Conservation (phyloP, 64 coral and sea anemone genomes). For the Montipora capricornis region DNA sequence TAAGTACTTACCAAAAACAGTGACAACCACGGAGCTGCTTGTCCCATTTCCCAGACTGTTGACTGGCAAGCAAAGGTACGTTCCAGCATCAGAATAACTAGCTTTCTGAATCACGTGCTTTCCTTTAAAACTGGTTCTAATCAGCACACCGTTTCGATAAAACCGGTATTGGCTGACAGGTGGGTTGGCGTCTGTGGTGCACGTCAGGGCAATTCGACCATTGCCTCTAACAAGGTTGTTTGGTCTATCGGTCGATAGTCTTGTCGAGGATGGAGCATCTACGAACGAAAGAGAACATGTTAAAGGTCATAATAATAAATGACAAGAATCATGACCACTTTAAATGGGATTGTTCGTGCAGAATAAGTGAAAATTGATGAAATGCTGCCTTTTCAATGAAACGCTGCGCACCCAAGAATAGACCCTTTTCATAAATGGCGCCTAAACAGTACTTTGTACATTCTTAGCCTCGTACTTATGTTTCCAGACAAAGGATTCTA, state of each 20-base stretch:
- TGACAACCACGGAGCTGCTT: not conserved
- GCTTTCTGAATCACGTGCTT: slow-evolving; percentile 50
- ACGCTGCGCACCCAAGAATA: no score
- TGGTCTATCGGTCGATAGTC: slow-evolving; percentile 34
- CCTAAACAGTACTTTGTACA: no score
- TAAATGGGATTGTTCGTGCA: no score
- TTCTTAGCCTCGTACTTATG: no score
- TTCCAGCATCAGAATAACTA: slow-evolving; percentile 50
- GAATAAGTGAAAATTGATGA: no score
- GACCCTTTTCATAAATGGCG: no score
- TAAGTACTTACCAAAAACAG: slow-evolving; percentile 43
- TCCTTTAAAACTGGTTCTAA: slow-evolving; percentile 45
- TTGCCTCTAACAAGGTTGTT: slow-evolving; percentile 77
- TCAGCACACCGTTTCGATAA: slow-evolving; percentile 49
- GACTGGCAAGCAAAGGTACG: slow-evolving; percentile 53
- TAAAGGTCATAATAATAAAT: not conserved
- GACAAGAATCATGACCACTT: no score
- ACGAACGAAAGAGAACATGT: not conserved
- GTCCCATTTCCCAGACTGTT: slow-evolving; percentile 66
- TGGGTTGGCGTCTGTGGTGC: slow-evolving; percentile 76
- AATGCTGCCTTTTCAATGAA: no score
- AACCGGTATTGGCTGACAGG: slow-evolving; percentile 71
- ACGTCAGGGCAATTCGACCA: slow-evolving; percentile 49
- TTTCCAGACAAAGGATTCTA: no score
- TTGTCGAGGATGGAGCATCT: slow-evolving; percentile 78